Evolutionary conservation across 2,113 vertebrate genomes (phyloP), one percentile per base, ranked within the genome.

Genomic region (Myrmophylax atrothorax): DNA sequence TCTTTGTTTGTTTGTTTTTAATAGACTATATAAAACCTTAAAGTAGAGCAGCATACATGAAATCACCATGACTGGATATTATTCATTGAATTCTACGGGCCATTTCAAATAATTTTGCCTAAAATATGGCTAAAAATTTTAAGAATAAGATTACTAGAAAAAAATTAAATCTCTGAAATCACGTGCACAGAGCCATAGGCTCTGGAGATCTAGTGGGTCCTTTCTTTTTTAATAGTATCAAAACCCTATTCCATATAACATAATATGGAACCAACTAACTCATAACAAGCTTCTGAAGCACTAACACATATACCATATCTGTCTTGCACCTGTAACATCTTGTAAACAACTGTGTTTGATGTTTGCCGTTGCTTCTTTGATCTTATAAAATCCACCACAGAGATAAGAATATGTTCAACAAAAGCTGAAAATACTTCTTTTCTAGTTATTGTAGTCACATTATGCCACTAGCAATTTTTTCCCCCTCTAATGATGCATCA

Each of bases 341-440:
- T 90, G 87, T 91, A 89, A 96, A 96, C 66, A 87, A 81, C n/a
- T 44, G 14, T 66, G 23, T 82, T 62, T 94, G 74, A 77, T 87
- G 49, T 84, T 76, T 94, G 35, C n/a, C 86, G 18, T 80, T 94
- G 5, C 44, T 92, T 75, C 89, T 96, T 94, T 96, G 76, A 94
- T 96, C 79, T 90, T 88, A 35, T 44, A 89, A 95, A 92, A 95
- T 67, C 66, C 28, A 94, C 42, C 58, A 72, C 12, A 81, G 84
- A 83, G 47, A 67, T 74, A 91, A 72, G 58, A 80, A 67, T 82
- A 69, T 28, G 35, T 84, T 89, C 62, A 92, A 64, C 37, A 84
- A 62, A 85, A 18, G 15, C n/a, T 82, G 66, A 78, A 83, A 91
- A 59, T 76, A 38, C 63, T 73, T 87, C 0, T 85, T 83, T 90